Conservation (phyloP, 2,113 vertebrate genomes). For the Mirza zaza region DNA sequence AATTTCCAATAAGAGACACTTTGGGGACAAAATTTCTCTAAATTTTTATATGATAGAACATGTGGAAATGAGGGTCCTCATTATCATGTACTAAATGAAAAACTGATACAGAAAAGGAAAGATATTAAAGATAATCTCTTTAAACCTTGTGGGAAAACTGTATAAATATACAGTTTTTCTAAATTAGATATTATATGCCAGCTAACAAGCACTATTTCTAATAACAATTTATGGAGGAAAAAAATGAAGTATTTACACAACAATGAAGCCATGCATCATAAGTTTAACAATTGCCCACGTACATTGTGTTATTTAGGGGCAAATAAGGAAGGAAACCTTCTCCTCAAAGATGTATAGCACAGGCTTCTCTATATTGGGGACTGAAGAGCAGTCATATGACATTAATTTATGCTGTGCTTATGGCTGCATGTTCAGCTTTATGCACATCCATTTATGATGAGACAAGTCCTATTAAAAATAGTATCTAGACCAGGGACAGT, state of each 20-base stretch:
- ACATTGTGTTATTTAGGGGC: background rate
- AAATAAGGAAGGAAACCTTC: background rate
- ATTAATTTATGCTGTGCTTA: background rate
- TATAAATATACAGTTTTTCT: background rate
- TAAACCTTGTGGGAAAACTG: background rate
- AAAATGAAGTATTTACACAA: background rate
- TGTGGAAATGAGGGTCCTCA: background rate
- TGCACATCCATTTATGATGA: background rate
- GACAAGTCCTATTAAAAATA: background rate
- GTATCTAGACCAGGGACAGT: background rate
- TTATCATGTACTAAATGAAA: background rate
- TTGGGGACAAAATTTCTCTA: background rate
- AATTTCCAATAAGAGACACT: background rate
- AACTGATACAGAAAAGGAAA: slow-evolving; percentile 8
- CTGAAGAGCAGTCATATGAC: background rate
- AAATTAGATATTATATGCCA: background rate
- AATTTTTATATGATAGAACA: background rate
- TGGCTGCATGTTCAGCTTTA: background rate
- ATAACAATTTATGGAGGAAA: slow-evolving; percentile 1
- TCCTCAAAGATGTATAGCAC: background rate
- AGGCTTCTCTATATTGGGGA: background rate
- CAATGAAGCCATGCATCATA: background rate
- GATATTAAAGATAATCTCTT: background rate
- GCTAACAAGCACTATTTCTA: slow-evolving; percentile 34
- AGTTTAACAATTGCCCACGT: background rate